Conservation (phyloP, 2,113 vertebrate species). For the Petrocephalus zakoni region DNA sequence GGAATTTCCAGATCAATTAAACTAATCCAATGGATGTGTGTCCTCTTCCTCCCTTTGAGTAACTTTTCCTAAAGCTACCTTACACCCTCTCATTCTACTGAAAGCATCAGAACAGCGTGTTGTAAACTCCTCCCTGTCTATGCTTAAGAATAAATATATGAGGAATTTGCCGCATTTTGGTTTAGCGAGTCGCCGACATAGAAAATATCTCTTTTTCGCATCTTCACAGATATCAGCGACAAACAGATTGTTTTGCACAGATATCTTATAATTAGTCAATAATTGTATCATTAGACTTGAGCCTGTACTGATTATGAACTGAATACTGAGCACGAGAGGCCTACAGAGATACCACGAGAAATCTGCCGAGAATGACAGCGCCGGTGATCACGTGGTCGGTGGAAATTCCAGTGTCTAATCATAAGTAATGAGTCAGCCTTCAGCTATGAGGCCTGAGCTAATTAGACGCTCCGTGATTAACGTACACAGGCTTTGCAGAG, state of each 20-base stretch:
- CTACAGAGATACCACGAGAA: background rate
- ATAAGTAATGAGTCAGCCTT: background rate
- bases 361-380: background rate
- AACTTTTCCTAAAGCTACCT: background rate
- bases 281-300: constrained; percentile 2
- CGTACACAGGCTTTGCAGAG: background rate
- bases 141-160: background rate
- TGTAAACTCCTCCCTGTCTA: background rate
- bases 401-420: background rate
- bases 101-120: background rate
- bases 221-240: background rate
- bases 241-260: constrained; percentile 9
- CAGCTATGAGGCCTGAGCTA: background rate
- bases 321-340: background rate
- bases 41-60: background rate
- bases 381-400: background rate
- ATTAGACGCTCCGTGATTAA: background rate
- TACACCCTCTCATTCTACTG: background rate
- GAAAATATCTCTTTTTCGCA: background rate
- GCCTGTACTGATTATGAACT: constrained; percentile 5
- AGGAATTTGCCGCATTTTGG: background rate
- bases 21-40: background rate
- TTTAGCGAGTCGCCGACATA: background rate
- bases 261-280: constrained; percentile 6
- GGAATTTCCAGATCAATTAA: background rate